Percentiles rank a stretch among this genome's conserved stretches.
Evolutionary conservation across 2,888 invertebrate species (phyloP).

Genomic region (Apoda limacodes): DNA sequence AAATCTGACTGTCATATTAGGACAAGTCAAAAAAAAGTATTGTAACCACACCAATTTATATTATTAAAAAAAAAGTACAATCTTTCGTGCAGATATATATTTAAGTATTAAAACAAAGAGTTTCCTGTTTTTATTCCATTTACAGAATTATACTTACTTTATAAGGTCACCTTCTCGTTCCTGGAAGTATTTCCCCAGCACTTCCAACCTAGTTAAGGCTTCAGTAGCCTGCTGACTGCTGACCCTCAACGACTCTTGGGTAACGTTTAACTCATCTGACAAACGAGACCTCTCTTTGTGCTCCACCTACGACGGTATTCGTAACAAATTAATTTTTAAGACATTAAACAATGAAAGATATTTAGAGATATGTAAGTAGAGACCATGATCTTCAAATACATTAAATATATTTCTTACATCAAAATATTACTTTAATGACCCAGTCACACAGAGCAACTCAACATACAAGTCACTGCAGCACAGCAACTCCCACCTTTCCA

Average conservation of each 20-base stretch:
- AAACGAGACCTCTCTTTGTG: constrained; percentile 42
- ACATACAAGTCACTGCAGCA: too few species aligned
- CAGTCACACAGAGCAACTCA: too few species aligned
- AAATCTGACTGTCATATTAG: too few species aligned
- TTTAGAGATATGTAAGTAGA: neutral
- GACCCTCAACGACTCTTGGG: constrained; percentile 36
- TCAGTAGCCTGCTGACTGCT: constrained; percentile 68
- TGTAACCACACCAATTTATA: too few species aligned
- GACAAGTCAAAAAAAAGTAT: too few species aligned
- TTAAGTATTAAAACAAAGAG: too few species aligned
- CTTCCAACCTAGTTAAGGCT: constrained; percentile 85
- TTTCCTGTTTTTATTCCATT: too few species aligned
- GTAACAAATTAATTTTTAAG: neutral
- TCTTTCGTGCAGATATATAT: too few species aligned
- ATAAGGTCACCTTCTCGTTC: constrained; percentile 89
- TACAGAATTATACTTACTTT: too few species aligned
- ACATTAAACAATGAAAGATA: neutral
- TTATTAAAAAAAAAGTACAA: too few species aligned
- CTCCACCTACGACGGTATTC: constrained; percentile 33
- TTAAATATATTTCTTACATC: neutral
- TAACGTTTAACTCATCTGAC: constrained; percentile 36
- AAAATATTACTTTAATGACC: neutral
- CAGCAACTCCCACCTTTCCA: too few species aligned
- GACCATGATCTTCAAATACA: neutral
- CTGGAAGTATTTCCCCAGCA: constrained; percentile 90